Percentiles rank a stretch among this genome's conserved stretches.
Conservation (phyloP, 2,888 invertebrate genomes). For the Leptinotarsa peninsularis region DNA sequence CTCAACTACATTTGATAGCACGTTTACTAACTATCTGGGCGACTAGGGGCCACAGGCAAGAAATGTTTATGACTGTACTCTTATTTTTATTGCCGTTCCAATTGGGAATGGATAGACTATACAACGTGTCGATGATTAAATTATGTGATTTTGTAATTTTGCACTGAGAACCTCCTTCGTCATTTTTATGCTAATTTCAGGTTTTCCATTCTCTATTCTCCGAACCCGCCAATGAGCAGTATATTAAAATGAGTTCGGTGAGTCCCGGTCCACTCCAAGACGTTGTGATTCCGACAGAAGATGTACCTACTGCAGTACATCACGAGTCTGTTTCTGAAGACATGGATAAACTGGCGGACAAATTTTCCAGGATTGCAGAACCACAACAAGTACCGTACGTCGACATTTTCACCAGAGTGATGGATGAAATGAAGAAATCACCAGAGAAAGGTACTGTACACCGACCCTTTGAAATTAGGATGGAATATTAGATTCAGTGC, state of each 20-base stretch:
- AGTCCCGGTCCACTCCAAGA: slow-evolving; percentile 61
- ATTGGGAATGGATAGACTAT: too few species aligned
- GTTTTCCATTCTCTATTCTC: slow-evolving; percentile 60
- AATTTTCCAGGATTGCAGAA: slow-evolving; percentile 6
- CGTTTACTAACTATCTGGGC: too few species aligned
- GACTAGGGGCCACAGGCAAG: too few species aligned
- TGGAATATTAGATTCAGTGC: too few species aligned
- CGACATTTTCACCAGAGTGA: slow-evolving; percentile 50
- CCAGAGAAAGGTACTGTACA: slow-evolving; percentile 43
- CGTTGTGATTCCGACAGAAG: slow-evolving; percentile 58
- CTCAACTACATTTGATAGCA: too few species aligned
- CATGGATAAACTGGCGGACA: slow-evolving; percentile 51
- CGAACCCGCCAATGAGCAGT: slow-evolving; percentile 47
- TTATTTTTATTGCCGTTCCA: too few species aligned
- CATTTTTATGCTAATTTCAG: not conserved
- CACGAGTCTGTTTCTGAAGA: slow-evolving; percentile 52
- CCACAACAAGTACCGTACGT: slow-evolving; percentile 51
- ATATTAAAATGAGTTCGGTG: slow-evolving; percentile 56
- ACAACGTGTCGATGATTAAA: too few species aligned
- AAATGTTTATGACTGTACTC: too few species aligned
- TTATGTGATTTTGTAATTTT: not conserved
- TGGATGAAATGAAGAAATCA: slow-evolving; percentile 44
- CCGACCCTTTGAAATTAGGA: too few species aligned
- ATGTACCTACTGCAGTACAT: slow-evolving; percentile 52
- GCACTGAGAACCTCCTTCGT: not conserved